phyloP scores from a whole-genome alignment of 2,113 vertebrate genomes.

The Eulemur macaco region DNA sequence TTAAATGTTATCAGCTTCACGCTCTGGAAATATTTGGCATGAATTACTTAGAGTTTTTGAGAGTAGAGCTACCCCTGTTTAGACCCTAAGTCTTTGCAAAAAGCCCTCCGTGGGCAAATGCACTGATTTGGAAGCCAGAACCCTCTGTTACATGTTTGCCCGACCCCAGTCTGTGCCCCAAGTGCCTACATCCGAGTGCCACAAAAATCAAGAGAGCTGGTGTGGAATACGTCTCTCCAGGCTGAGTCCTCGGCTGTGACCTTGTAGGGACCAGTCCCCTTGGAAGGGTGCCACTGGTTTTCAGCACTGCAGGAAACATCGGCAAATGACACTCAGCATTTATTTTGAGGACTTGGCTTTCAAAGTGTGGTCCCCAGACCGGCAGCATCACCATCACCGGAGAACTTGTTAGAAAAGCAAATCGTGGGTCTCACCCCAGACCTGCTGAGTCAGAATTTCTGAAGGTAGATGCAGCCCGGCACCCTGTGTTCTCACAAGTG shows the following conservation, averaged over 20 bases:
- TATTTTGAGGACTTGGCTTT: neutral
- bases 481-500: neutral
- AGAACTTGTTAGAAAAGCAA: neutral
- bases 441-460: neutral
- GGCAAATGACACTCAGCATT: neutral
- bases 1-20: neutral
- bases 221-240: neutral
- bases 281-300: neutral
- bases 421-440: neutral
- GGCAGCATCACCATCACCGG: neutral
- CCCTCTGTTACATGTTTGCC: neutral
- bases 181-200: too few species aligned
- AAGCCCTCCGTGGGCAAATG: neutral
- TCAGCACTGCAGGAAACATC: neutral
- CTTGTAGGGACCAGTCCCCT: neutral
- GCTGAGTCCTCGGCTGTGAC: neutral
- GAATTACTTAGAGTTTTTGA: neutral
- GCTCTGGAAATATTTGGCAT: neutral
- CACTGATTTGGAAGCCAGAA: neutral
- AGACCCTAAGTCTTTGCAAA: neutral
- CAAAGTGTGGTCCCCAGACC: neutral
- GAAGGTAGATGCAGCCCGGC: too few species aligned
- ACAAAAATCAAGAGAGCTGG: neutral
- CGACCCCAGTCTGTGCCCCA: neutral
- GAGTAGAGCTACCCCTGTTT: neutral